Evolutionary conservation across 1,140 invertebrate genomes (phyloP).

Genomic region (Ditylenchus dipsaci): DNA sequence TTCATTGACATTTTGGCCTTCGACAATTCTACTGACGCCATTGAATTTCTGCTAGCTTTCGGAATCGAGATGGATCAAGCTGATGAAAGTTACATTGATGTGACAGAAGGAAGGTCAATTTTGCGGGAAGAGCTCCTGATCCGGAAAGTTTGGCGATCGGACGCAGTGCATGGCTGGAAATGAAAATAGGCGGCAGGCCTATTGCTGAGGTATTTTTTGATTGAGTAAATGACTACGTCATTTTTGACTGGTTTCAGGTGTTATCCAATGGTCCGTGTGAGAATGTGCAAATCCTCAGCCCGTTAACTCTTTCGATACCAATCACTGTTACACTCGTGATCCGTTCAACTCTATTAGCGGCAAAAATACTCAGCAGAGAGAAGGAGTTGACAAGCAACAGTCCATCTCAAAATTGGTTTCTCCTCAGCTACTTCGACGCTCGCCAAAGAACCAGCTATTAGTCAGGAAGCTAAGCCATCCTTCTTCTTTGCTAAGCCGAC

Average conservation of each 20-base stretch:
- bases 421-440: not conserved
- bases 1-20: slow-evolving; percentile 23
- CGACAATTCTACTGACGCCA: slow-evolving; percentile 9
- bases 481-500: too few species aligned
- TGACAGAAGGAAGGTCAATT: slow-evolving; percentile 15
- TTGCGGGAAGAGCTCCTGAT: slow-evolving; percentile 2
- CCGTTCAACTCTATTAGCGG: slow-evolving; percentile 9
- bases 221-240: not conserved
- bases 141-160: slow-evolving; percentile 1
- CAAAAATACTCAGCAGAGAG: not conserved
- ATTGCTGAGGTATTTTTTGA: not conserved
- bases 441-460: not conserved
- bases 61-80: slow-evolving; percentile 19
- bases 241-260: not conserved
- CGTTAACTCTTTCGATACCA: slow-evolving; percentile 13
- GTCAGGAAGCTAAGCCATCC: not conserved
- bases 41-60: slow-evolving; percentile 12
- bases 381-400: not conserved
- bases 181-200: slow-evolving; percentile 4
- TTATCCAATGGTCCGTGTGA: slow-evolving; percentile 13
- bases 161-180: slow-evolving; percentile 14
- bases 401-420: not conserved
- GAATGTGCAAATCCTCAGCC: not conserved
- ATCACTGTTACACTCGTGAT: slow-evolving; percentile 14
- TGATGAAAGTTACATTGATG: slow-evolving; percentile 14